Conservation (phyloP, 2,113 vertebrate genomes). For the Muntiacus muntjak region DNA sequence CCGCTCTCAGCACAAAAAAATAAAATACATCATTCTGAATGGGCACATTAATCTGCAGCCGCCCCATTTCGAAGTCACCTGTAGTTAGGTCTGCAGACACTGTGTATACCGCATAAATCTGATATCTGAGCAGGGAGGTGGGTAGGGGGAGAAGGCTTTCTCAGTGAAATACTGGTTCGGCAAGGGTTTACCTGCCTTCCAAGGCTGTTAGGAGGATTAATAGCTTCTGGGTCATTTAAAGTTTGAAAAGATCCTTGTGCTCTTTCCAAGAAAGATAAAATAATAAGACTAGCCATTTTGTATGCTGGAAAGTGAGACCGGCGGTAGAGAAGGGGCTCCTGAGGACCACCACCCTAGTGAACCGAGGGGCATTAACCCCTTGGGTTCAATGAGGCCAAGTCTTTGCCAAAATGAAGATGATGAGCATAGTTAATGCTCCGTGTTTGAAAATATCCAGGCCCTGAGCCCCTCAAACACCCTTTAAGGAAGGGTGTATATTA, state of each 20-base stretch:
- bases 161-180: slow-evolving; percentile 51
- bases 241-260: slow-evolving; percentile 56
- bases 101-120: slow-evolving; percentile 54
- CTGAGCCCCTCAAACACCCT: slow-evolving; percentile 46
- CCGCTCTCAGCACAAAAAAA: slow-evolving; percentile 39
- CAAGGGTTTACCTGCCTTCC: slow-evolving; percentile 59
- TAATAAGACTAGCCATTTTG: background rate
- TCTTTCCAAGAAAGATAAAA: slow-evolving; percentile 49
- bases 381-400: accelerated
- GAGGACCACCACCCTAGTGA: background rate
- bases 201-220: slow-evolving; percentile 58
- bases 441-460: slow-evolving; percentile 55
- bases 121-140: slow-evolving; percentile 13
- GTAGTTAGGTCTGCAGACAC: slow-evolving; percentile 36
- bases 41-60: slow-evolving; percentile 40
- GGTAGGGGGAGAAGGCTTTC: slow-evolving; percentile 12
- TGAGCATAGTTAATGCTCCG: slow-evolving; percentile 41
- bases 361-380: background rate
- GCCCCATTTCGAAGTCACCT: slow-evolving; percentile 24
- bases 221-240: slow-evolving; percentile 58
- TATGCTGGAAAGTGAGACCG: background rate
- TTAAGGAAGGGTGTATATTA: slow-evolving; percentile 56
- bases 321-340: no score
- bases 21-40: slow-evolving; percentile 37
- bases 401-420: background rate